Percentiles rank a stretch among this genome's conserved stretches.
Conservation (phyloP, 2,888 invertebrate genomes). For the Sminthurinus aureus region DNA sequence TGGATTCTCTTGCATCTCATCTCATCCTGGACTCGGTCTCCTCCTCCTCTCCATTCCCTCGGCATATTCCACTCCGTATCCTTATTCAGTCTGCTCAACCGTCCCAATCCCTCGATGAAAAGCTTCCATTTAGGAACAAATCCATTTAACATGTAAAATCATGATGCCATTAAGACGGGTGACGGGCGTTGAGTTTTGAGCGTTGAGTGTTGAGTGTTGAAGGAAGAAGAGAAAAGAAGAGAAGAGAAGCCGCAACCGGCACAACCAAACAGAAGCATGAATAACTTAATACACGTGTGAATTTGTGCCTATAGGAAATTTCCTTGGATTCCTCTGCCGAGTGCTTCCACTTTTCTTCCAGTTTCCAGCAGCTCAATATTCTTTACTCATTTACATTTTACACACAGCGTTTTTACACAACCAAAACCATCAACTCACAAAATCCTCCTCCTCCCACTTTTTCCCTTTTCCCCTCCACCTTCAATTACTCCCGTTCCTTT, state of each 20-base stretch:
- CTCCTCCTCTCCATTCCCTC: not conserved
- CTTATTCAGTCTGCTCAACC: not conserved
- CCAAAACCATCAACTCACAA: not conserved
- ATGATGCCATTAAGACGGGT: slow-evolving; percentile 35
- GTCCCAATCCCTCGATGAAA: slow-evolving; percentile 31
- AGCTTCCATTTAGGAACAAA: slow-evolving; percentile 41
- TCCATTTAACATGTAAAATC: slow-evolving; percentile 43
- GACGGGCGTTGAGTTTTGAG: too few relatives aligned
- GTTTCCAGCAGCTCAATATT: too few relatives aligned
- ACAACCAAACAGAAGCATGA: slow-evolving; percentile 8
- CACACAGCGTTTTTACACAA: too few relatives aligned
- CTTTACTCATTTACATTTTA: too few relatives aligned
- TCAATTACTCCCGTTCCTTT: not conserved
- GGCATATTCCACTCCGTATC: not conserved
- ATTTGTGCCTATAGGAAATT: not conserved
- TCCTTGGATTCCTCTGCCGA: not conserved
- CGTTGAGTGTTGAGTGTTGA: slow-evolving; percentile 7
- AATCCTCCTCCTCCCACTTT: not conserved
- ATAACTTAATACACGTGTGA: not conserved
- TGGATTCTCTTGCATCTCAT: too few relatives aligned
- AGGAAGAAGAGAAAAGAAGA: not conserved
- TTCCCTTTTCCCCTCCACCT: not conserved
- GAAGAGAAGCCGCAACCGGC: not conserved
- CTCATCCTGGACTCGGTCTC: too few relatives aligned
- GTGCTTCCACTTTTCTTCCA: not conserved